Evolutionary conservation across 2,888 invertebrate species (phyloP).

Genomic region (Ecliptopera silaceata): DNA sequence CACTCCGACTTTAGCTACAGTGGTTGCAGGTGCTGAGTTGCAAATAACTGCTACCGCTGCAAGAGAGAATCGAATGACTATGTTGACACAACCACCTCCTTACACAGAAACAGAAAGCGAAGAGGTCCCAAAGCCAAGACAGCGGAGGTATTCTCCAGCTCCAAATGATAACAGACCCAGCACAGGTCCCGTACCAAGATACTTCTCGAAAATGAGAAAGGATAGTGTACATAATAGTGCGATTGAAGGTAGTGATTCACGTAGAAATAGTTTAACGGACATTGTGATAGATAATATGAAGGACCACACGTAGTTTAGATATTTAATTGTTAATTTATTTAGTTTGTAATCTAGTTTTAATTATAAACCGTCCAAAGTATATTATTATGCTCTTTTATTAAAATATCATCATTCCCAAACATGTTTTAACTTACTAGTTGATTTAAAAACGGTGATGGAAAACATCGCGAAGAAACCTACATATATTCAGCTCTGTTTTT

Average conservation of each 20-base stretch:
- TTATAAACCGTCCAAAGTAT: slow-evolving; percentile 60
- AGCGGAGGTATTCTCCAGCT: slow-evolving; percentile 73
- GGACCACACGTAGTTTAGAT: slow-evolving; percentile 72
- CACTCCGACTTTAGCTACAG: slow-evolving; percentile 74
- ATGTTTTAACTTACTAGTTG: too few relatives aligned
- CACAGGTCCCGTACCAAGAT: slow-evolving; percentile 70
- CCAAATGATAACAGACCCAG: slow-evolving; percentile 62
- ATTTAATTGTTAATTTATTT: slow-evolving; percentile 50
- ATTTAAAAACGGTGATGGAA: too few relatives aligned
- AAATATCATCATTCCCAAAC: too few relatives aligned
- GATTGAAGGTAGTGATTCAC: slow-evolving; percentile 60
- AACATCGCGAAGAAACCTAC: too few relatives aligned
- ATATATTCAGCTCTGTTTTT: too few relatives aligned
- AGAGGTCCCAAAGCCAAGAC: slow-evolving; percentile 55
- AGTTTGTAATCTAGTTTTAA: slow-evolving; percentile 41
- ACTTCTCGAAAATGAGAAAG: slow-evolving; percentile 72
- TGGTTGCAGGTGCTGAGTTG: slow-evolving; percentile 73
- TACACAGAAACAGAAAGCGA: slow-evolving; percentile 61
- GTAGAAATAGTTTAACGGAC: slow-evolving; percentile 76
- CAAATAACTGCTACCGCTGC: slow-evolving; percentile 72
- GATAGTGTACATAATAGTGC: slow-evolving; percentile 52
- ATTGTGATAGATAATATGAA: slow-evolving; percentile 77
- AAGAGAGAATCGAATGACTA: slow-evolving; percentile 72
- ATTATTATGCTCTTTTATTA: slow-evolving; percentile 35
- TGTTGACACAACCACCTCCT: slow-evolving; percentile 74